Evolutionary conservation across 1,140 invertebrate genomes (phyloP).

Genomic region (Drosophila santomea): DNA sequence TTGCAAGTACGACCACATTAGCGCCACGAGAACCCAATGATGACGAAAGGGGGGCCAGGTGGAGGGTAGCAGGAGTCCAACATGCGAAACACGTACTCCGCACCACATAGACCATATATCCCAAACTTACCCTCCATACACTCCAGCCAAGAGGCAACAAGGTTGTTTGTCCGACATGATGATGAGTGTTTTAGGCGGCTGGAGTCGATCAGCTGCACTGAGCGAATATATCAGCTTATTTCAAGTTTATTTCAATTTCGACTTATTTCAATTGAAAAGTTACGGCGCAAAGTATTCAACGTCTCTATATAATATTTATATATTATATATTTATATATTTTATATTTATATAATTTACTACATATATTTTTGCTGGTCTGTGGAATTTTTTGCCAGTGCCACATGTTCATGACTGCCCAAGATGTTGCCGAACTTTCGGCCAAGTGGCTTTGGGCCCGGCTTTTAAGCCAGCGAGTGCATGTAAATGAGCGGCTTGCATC

Average conservation of each 20-base stretch:
- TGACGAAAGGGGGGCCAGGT: background rate
- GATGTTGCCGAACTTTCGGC: slow-evolving; percentile 67
- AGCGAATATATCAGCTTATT: background rate
- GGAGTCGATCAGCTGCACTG: slow-evolving; percentile 45
- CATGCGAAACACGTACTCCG: slow-evolving; percentile 39
- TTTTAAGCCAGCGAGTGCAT: slow-evolving; percentile 67
- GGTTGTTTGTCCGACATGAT: slow-evolving; percentile 81
- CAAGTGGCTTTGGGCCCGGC: slow-evolving; percentile 42
- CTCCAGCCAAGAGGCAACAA: slow-evolving; percentile 68
- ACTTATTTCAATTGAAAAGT: too few species aligned
- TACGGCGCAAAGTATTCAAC: too few species aligned
- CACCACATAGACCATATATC: slow-evolving; percentile 3
- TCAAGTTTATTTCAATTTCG: too few species aligned
- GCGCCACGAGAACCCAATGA: slow-evolving; percentile 75
- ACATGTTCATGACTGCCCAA: slow-evolving; percentile 72
- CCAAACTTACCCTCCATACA: slow-evolving; percentile 13
- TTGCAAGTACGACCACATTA: slow-evolving; percentile 68
- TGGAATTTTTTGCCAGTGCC: slow-evolving; percentile 3
- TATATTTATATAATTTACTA: background rate
- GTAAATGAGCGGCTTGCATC: slow-evolving; percentile 55
- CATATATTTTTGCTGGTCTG: background rate
- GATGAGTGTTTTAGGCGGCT: slow-evolving; percentile 79
- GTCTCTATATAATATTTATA: background rate
- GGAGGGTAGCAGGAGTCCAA: background rate
- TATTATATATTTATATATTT: background rate